Percentiles rank a stretch among this genome's conserved stretches.
Evolutionary conservation across 2,888 invertebrate species (phyloP).

Genomic region (Brachylomia viminalis): DNA sequence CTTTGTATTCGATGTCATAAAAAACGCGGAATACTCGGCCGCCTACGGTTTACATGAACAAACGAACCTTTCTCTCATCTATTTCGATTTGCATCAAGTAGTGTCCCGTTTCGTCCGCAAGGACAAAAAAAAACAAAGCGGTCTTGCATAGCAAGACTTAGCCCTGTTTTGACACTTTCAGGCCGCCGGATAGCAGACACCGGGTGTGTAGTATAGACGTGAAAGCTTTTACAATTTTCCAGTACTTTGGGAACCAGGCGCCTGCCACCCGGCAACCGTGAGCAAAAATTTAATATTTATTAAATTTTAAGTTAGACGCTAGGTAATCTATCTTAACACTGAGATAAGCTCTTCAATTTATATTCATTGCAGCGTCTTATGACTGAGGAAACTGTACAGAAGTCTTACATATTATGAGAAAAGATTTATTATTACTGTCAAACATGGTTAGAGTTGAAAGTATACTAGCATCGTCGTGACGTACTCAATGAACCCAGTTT

Average conservation of each 20-base stretch:
- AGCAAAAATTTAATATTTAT: too few species aligned
- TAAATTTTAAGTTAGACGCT: slow-evolving; percentile 56
- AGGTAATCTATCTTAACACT: slow-evolving; percentile 61
- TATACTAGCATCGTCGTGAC: slow-evolving; percentile 10
- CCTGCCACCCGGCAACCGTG: too few species aligned
- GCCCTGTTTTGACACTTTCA: background rate
- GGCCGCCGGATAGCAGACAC: background rate
- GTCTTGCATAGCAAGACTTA: too few species aligned
- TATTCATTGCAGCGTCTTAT: slow-evolving; percentile 37
- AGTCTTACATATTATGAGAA: slow-evolving; percentile 32
- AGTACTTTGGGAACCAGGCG: background rate
- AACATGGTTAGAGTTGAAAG: slow-evolving; percentile 19
- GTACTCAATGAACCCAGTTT: slow-evolving; percentile 28
- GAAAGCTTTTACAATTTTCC: background rate
- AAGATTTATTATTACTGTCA: slow-evolving; percentile 44
- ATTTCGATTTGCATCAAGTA: background rate
- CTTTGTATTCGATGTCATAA: slow-evolving; percentile 12
- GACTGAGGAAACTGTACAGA: slow-evolving; percentile 45
- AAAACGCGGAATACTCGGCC: slow-evolving; percentile 31
- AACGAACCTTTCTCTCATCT: background rate
- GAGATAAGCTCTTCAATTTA: slow-evolving; percentile 68
- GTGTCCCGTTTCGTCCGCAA: background rate
- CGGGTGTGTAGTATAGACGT: background rate
- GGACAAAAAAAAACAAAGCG: too few species aligned
- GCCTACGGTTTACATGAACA: background rate